Evolutionary conservation across 2,797 vertebrate species (phyloP).

Genomic region (Intellagama lesueurii): DNA sequence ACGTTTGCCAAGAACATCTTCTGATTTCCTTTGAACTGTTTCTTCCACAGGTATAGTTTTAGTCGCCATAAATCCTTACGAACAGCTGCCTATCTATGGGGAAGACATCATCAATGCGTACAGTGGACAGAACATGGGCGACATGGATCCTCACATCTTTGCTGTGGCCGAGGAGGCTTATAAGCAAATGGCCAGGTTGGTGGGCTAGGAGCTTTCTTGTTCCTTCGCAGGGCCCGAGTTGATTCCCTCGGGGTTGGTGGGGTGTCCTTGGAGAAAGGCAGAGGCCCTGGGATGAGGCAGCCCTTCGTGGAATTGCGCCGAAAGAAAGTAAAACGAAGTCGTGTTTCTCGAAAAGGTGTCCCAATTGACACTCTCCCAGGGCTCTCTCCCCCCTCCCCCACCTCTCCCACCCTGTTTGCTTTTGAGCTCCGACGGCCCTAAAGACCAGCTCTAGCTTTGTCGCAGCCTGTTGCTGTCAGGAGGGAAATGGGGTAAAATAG

Average conservation of each 20-base stretch:
- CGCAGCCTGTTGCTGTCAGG: conserved; percentile 16
- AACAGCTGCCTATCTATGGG: conserved; percentile 95
- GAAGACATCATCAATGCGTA: conserved; percentile 98
- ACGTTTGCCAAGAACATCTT: background rate
- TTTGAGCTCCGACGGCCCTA: no score
- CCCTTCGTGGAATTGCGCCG: no score
- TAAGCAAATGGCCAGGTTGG: conserved; percentile 99
- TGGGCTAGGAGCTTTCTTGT: conserved; percentile 14
- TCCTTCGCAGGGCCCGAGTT: background rate
- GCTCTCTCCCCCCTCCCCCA: no score
- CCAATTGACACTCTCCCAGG: background rate
- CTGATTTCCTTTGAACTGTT: conserved; percentile 11
- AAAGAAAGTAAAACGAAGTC: background rate
- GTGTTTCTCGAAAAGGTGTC: background rate
- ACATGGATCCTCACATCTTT: conserved; percentile 99
- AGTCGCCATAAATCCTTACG: conserved; percentile 98
- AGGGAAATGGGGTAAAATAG: conserved; percentile 18
- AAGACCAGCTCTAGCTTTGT: background rate
- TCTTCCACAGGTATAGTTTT: conserved; percentile 90
- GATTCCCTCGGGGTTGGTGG: background rate
- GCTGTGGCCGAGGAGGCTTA: conserved; percentile 98
- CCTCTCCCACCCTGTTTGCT: background rate
- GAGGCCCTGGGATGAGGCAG: no score
- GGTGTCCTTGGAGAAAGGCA: background rate
- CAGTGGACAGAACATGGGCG: conserved; percentile 98